Percentiles rank a stretch among this genome's conserved stretches.
Evolutionary conservation across 1,140 invertebrate genomes (phyloP).

Genomic region (Reticulitermes speratus): DNA sequence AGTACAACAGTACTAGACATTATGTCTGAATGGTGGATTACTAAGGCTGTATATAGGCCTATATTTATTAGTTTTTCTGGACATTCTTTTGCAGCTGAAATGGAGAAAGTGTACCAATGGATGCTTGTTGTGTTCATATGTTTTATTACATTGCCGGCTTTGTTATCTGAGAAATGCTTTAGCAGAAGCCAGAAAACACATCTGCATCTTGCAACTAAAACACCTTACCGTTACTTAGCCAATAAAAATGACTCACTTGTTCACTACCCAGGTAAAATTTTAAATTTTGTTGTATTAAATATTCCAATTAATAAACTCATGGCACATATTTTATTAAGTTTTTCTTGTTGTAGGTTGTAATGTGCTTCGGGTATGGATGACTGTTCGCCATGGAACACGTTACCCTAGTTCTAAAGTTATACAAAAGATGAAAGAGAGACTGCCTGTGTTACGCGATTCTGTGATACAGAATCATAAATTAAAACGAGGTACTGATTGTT

Average conservation of each 20-base stretch:
- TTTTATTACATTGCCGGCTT: not conserved
- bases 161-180: conserved; percentile 19
- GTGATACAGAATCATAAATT: conserved; percentile 50
- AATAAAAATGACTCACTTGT: conserved; percentile 25
- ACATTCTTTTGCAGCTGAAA: conserved; percentile 1
- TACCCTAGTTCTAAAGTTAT: conserved; percentile 59
- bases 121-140: not conserved
- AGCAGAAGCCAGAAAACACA: conserved; percentile 25
- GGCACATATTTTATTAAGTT: conserved; percentile 15
- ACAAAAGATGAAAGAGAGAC: conserved; percentile 48
- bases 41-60: no score
- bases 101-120: not conserved
- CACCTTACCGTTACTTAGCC: conserved; percentile 26
- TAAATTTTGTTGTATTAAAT: conserved; percentile 1
- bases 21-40: no score
- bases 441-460: conserved; percentile 50
- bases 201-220: conserved; percentile 32
- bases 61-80: no score
- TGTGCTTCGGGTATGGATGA: conserved; percentile 61
- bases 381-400: conserved; percentile 67
- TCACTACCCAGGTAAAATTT: conserved; percentile 21
- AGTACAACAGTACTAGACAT: no score
- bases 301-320: not conserved
- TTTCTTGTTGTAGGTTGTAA: conserved; percentile 54
- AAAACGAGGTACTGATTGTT: conserved; percentile 41